These are phyloP conservation scores for Natator depressus DNA, from an alignment of 2,113 vertebrate genomes.

Conservation along the genomic window DNA sequence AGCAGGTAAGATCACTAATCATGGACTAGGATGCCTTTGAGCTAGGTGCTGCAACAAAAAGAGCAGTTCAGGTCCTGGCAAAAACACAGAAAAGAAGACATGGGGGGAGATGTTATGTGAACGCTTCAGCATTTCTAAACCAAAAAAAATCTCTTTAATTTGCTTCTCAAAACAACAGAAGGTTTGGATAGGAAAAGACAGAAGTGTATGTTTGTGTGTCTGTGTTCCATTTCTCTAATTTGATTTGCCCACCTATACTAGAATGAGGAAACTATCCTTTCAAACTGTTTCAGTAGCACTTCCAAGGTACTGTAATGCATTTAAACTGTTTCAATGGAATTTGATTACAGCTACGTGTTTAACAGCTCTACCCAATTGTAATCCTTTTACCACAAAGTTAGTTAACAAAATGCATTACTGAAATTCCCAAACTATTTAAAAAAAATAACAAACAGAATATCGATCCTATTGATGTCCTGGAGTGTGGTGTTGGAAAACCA, in stretches of 20 bases:
- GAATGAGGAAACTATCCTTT: neutral
- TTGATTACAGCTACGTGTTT: neutral
- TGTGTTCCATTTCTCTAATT: neutral
- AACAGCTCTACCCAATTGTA: neutral
- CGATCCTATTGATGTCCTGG: neutral
- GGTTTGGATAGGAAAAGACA: neutral
- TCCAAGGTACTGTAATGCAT: neutral
- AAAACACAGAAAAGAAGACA: neutral
- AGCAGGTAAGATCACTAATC: neutral
- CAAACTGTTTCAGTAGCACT: neutral
- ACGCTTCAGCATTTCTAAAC: neutral
- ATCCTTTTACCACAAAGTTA: neutral
- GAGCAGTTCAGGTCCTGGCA: neutral
- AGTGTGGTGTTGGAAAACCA: accelerated
- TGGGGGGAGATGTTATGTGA: neutral
- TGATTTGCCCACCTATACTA: neutral
- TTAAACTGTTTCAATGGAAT: conserved; percentile 18
- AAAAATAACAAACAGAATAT: neutral
- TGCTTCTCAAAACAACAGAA: neutral
- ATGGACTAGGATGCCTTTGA: neutral
- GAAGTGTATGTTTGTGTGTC: neutral
- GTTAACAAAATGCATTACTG: neutral
- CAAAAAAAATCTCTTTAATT: neutral
- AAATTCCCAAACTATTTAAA: neutral
- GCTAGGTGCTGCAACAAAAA: neutral